phyloP scores from a whole-genome alignment of 30 jellyfish, hydroid and myxozoan genomes.

The Cassiopea andromeda region DNA sequence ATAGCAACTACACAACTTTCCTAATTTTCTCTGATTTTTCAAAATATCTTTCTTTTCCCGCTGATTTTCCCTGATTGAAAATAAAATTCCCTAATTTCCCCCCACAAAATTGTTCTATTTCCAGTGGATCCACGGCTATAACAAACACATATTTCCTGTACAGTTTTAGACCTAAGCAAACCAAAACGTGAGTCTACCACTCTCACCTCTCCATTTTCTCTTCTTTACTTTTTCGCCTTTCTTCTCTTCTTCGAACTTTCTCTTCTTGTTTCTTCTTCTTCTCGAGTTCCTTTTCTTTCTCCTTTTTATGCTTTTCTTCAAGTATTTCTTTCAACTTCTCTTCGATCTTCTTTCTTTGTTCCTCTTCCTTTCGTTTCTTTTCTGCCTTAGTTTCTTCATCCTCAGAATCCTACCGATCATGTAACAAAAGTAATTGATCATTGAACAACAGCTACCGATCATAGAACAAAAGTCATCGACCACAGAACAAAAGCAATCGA shows the following conservation, averaged over 20 bases:
- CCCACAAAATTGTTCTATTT: too few species aligned
- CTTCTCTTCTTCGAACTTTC: constrained; percentile 47
- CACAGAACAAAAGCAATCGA: too few species aligned
- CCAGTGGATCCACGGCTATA: too few species aligned
- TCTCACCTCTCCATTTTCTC: constrained; percentile 48
- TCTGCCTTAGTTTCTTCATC: constrained; percentile 63
- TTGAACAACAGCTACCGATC: too few species aligned
- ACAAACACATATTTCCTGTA: too few species aligned
- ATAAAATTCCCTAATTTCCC: too few species aligned
- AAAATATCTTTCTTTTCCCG: too few species aligned
- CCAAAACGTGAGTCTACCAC: neutral
- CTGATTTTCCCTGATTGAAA: too few species aligned
- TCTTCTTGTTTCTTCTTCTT: constrained; percentile 72
- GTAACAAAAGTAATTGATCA: neutral
- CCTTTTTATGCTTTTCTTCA: constrained; percentile 74
- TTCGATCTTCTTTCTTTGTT: constrained; percentile 18
- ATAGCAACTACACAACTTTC: too few species aligned
- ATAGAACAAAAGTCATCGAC: too few species aligned
- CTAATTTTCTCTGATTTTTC: too few species aligned
- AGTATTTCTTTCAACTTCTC: constrained; percentile 54
- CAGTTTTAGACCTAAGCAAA: neutral
- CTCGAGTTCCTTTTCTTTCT: constrained; percentile 66
- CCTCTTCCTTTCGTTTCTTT: constrained; percentile 52
- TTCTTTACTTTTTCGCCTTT: constrained; percentile 55
- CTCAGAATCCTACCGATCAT: constrained; percentile 29